Evolutionary conservation across 1,140 invertebrate genomes (phyloP), one percentile per base, ranked within the genome.

Genomic region (Araneus ventricosus): DNA sequence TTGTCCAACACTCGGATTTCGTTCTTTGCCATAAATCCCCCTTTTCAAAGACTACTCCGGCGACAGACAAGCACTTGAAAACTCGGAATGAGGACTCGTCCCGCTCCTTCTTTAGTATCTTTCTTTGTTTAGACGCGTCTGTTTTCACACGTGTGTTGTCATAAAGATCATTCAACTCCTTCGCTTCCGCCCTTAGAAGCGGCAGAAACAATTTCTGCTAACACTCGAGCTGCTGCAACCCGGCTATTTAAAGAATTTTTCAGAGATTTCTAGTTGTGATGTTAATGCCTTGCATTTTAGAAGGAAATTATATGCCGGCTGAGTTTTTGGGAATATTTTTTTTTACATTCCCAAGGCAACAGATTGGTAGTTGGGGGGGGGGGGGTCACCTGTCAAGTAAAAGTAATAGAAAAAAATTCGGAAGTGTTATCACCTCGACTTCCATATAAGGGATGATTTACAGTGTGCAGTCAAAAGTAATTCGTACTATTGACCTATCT

Each of bases 51-150:
- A 52, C 82, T 27, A 57, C 45, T n/a, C 5, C 45, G 82, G 34
- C n/a, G 82, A 84, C 39, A 84, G 37, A 84, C 14, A 45, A 84
- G 41, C 45, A 84, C 70, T 75, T 75, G 82, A 84, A 24, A 84
- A 24, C 39, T 52, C 39, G 24, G n/a, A 14, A 7, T 39, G n/a
- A 37, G 22, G 10, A 22, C 37, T 79, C 70, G 27, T 34, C 37
- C 30, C 37, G 37, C 37, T 82, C 41, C 41, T 45, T 57, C 39
- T 84, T 57, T 24, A 84, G 24, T 30, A 57, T 52, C 82, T 27
- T 75, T 75, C 82, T 84, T 84, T 84, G 82, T 84, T 84, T 84
- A 84, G 82, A 30, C 82, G 45, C n/a, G 82, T 84, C 82, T 52
- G 39, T 84, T 84, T 45, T 84, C 82, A 24, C 82, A 84, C 82